Evolutionary conservation across 2,888 invertebrate genomes (phyloP), one percentile per base, ranked within the genome.

Genomic region (Noctuana brunneofusca): DNA sequence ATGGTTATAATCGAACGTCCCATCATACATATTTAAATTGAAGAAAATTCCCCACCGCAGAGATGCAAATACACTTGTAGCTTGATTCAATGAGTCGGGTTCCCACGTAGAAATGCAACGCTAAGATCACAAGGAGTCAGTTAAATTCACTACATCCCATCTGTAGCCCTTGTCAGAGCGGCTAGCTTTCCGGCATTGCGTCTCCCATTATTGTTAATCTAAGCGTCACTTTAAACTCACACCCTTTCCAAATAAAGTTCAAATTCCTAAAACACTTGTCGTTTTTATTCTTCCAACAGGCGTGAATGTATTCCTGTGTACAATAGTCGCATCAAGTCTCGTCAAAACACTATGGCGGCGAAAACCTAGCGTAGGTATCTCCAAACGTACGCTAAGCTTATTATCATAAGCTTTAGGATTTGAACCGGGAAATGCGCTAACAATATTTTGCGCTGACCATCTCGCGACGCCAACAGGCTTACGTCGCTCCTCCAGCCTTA

Each of bases 141-240:
- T 69, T 68, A 76, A 69, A 73, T 71, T 75, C 69, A 41, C 75
- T 69, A 73, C 72, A 78, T 76, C 75, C 72, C 74, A 72, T 75
- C 72, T 49, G 59, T 62, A 62, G 68, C 46, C 43, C 69, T 71
- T 73, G 73, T 74, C 70, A 69, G 59, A 63, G 65, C 65, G 66
- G 65, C 68, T 65, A 65, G 68, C 66, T 72, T 70, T 75, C 74
- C 73, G 73, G 71, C 70, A 71, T 64, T 64, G 41, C 53, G 63
- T 63, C 46, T 43, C 64, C 69, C 64, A 71, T 72, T 72, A 69
- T 72, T 58, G 54, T 55, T 50, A 24, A 3, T 5, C 4, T 54
- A 35, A 55, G 65, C 63, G 43, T 38, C 20, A 66, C 63, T 67
- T 54, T 65, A 46, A 64, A 63, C 59, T 48, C 11, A 24, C 43